These are phyloP conservation scores for Corticium candelabrum DNA, from an alignment of 37 sponge, comb jelly and placozoan species.

Conservation along the genomic window DNA sequence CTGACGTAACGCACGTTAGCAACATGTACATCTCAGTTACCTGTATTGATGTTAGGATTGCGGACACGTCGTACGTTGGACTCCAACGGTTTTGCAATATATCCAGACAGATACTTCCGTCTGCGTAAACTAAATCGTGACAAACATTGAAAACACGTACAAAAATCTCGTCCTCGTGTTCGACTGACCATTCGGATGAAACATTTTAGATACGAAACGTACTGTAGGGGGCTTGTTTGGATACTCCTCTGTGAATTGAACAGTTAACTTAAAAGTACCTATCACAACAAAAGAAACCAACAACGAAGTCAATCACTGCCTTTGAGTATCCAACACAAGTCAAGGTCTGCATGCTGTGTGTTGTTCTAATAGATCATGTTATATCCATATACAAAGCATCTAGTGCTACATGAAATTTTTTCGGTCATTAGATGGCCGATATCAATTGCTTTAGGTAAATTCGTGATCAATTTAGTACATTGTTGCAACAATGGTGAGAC, in stretches of 20 bases:
- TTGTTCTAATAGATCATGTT: no score
- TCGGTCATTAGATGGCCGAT: no score
- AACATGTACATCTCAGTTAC: conserved; percentile 23
- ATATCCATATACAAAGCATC: no score
- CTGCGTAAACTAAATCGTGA: conserved; percentile 75
- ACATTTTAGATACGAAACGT: conserved; percentile 96
- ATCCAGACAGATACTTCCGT: conserved; percentile 98
- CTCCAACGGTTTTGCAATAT: conserved; percentile 99
- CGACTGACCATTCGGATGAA: conserved; percentile 87
- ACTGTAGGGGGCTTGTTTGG: conserved; percentile 98
- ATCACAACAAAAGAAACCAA: conserved; percentile 17
- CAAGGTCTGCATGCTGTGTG: no score
- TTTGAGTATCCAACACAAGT: background rate
- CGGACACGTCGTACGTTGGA: conserved; percentile 99
- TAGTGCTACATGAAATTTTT: no score
- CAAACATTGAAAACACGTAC: background rate
- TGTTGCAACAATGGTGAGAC: no score
- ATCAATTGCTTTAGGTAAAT: no score
- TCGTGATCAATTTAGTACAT: no score
- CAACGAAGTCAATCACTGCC: background rate
- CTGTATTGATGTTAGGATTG: conserved; percentile 98
- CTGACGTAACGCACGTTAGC: background rate
- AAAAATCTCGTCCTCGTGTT: background rate
- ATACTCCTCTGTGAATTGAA: conserved; percentile 96
- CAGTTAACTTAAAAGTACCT: conserved; percentile 90